Base-by-base conservation (phyloP, 2,888 invertebrate genomes). In the Argynnis bischoffii region DNA sequence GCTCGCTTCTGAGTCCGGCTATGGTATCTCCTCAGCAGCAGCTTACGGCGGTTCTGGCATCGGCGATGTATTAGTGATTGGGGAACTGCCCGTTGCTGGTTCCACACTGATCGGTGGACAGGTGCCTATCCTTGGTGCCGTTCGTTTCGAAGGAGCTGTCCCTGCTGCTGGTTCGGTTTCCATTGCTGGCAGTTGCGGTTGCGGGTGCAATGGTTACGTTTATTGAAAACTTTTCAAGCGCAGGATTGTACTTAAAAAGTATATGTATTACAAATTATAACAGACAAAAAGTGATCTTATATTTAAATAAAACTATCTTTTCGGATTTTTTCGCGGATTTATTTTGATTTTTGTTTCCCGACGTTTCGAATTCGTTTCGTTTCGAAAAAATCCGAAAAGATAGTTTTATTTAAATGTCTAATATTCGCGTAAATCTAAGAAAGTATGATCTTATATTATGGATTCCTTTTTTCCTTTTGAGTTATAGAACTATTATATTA, bases 41-140 rank as follows among this genome's bases (percentile, higher is more conserved):
- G 76, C 76, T 0, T 79, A 77, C 71, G 79, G 77, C 51, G 78
- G 78, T 35, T 66, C 66, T 16, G 80, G 82, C 48, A 70, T 76
- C 14, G 82, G 81, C 55, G 81, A 76, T 59, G 75, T 82, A n/a
- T 73, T 72, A 4, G 80, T 81, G 31, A 74, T 70, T n/a, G 82
- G 83, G 21, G 78, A 79, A 69, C 72, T 83, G 67, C 79, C 78
- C 16, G 85, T 82, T n/a, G 79, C 76, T 21, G 84, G 85, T 51
- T 71, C 75, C 35, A 75, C 77, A 3, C 50, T 72, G 31, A 72
- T 78, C 13, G 67, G 66, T 16, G 78, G 79, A 31, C 71, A 76
- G 31, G 76, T 78, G 65, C 78, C 79, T 16, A 75, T 78, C 56
- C 69, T 78, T 55, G 79, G 78, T n/a, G 73, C 76, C 0, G 77